phyloP scores from a whole-genome alignment of 2,113 vertebrate species.

The Ifrita kowaldi region DNA sequence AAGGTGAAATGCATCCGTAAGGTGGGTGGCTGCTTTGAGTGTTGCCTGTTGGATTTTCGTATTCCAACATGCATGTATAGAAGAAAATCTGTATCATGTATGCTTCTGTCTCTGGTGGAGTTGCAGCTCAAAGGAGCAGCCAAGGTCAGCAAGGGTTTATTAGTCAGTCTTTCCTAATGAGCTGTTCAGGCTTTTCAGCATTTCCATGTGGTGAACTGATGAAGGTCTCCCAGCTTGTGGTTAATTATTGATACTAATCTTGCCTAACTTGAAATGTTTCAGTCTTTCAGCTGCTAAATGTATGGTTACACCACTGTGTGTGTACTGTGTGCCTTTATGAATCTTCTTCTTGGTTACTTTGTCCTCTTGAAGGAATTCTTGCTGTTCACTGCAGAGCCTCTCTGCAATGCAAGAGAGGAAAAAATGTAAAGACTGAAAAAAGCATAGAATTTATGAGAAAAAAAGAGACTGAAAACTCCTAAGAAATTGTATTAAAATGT shows the following conservation, averaged over 20 bases:
- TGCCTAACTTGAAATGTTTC: slow-evolving; percentile 1
- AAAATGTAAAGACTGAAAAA: background rate
- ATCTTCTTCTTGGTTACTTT: background rate
- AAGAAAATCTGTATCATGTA: background rate
- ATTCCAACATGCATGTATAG: background rate
- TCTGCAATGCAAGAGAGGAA: background rate
- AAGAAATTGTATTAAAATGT: background rate
- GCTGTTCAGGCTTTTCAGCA: slow-evolving; percentile 26
- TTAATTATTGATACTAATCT: slow-evolving; percentile 36
- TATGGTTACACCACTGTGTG: background rate
- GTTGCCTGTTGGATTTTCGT: background rate
- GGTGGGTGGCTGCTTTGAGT: background rate
- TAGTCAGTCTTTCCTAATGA: slow-evolving; percentile 49
- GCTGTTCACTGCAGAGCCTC: background rate
- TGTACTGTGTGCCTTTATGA: background rate
- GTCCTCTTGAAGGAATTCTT: background rate
- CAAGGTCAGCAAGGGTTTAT: slow-evolving; percentile 57
- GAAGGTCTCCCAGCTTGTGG: slow-evolving; percentile 52
- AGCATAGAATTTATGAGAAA: background rate
- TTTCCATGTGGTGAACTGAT: slow-evolving; percentile 47
- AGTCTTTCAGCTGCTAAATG: background rate
- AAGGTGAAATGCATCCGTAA: background rate
- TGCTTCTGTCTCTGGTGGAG: background rate
- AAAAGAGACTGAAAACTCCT: background rate
- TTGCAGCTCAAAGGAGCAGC: slow-evolving; percentile 11